Evolutionary conservation across 2,797 vertebrate species (phyloP).

Genomic region (Antennarius maculatus): DNA sequence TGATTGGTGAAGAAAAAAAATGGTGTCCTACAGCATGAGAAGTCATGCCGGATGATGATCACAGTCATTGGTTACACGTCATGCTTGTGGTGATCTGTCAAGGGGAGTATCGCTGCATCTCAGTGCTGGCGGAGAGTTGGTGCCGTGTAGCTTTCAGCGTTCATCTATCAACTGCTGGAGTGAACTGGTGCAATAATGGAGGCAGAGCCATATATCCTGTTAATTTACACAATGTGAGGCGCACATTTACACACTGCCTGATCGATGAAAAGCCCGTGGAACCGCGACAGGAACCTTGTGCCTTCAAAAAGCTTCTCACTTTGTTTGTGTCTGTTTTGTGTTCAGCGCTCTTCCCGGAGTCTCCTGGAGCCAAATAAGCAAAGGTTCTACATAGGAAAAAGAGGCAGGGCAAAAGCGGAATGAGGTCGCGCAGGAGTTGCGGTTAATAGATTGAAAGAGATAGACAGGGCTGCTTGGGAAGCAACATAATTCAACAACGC

Average conservation of each 20-base stretch:
- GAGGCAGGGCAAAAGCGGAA: conserved; percentile 55
- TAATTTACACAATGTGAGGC: conserved; percentile 48
- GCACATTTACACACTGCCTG: conserved; percentile 61
- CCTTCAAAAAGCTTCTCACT: conserved; percentile 45
- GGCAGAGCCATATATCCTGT: conserved; percentile 29
- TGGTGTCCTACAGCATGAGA: conserved; percentile 24
- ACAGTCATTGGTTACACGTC: conserved; percentile 27
- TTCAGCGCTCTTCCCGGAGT: conserved; percentile 44
- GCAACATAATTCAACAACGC: conserved; percentile 78
- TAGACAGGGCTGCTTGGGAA: conserved; percentile 66
- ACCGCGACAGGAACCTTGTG: conserved; percentile 44
- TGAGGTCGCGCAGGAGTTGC: conserved; percentile 54
- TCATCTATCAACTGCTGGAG: conserved; percentile 21
- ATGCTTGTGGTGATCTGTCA: conserved; percentile 20
- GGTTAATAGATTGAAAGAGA: conserved; percentile 75
- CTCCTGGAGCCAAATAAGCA: conserved; percentile 38
- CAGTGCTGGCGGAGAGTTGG: not conserved
- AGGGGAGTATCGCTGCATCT: conserved; percentile 7
- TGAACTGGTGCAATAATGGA: conserved; percentile 26
- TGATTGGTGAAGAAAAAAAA: conserved; percentile 44
- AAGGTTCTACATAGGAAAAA: conserved; percentile 38
- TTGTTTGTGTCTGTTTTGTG: conserved; percentile 66
- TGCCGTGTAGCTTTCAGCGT: conserved; percentile 35
- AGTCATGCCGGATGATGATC: conserved; percentile 24
- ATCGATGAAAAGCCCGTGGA: conserved; percentile 57